Base-by-base conservation (phyloP, 2,888 invertebrate genomes). In the Zygothrica quintamaculata region DNA sequence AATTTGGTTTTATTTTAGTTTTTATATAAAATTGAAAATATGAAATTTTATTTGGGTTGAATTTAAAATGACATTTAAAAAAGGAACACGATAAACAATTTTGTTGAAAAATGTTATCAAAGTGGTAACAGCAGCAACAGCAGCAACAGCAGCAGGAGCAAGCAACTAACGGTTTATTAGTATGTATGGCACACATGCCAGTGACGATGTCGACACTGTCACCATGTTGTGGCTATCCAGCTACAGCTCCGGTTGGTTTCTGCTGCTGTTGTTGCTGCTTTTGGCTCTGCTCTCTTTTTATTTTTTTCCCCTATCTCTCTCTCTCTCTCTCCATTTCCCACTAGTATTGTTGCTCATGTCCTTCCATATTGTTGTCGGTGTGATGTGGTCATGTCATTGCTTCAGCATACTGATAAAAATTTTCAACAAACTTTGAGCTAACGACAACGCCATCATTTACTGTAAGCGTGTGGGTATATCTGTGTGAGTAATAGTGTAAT, bases 351-450 rank as follows among this genome's bases (percentile, higher is more conserved):
- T 48, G 56, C 29, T 42, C 36, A 56, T 66, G 77, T 59, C 65
- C 66, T 61, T 29, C 40, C 36, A 56, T 66, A 73, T 59, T 62
- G 65, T 61, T 74, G 62, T 65, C 58, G 55, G 46, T 76, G 71
- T 84, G 80, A 80, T 80, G 87, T 74, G 87, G 80, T 84, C 87
- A 84, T 87, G 80, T 87, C 87, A 80, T 77, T 80, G 87, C 82
- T 62, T 70, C 78, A 55, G 75, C 78, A 68, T 66, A 64, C 74
- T 80, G 87, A 87, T 84, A 80, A 80, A 65, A 84, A 74, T 81
- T 77, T 73, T 84, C 74, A 84, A 77, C 80, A 84, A 80, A 80
- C 85, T 87, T 77, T 64, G 67, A 84, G 71, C 79, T 81, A 87
- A 80, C 87, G 87, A 87, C 80, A 84, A 55, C 48, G 43, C 57